Base-by-base conservation (phyloP, 2,797 vertebrate genomes). In the Notamacropus eugenii region DNA sequence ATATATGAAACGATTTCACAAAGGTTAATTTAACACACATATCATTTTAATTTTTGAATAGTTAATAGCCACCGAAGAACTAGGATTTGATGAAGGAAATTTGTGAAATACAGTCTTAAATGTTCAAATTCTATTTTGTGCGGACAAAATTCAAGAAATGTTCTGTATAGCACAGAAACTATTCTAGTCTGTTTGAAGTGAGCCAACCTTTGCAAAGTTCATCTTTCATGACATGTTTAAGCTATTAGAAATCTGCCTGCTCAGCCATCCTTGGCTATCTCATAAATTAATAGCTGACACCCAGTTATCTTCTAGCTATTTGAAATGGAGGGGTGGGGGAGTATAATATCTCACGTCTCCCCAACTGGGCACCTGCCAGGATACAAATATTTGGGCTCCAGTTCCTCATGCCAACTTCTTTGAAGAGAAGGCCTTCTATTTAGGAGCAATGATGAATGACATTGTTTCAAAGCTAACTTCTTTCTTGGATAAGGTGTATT, bases 1-100 rank as follows among this genome's bases (percentile, higher is more conserved):
- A 40, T 31, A 91, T 90, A 92, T 0, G 58, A 34, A 31, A n/a
- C 90, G 92, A 92, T 95, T 92, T 96, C 90, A 90, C 29, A 59
- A 96, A 92, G 4, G 24, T 91, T 96, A 93, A 94, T 82, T 94
- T 95, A 97, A 96, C n/a, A 24, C 46, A 34, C 28, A 9, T 14
- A 1, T 91, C 14, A 19, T 14, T 93, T 56, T 92, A 54, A 56
- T 87, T 52, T 5, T 62, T 55, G 93, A 91, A 12, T 28, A 93
- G 34, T 4, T 90, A 50, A 14, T 92, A 95, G 90, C 54, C 55
- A 91, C 46, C 28, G 2, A 22, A 96, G 67, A 28, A 5, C 9
- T 92, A 96, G 59, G 34, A 92, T 58, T 96, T 74, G 34, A 93
- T 14, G 34, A 96, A 96, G 52, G 3, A 62, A 62, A 67, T 67